Evolutionary conservation across 2,888 invertebrate species (phyloP).

Genomic region (Nebria brevicollis): DNA sequence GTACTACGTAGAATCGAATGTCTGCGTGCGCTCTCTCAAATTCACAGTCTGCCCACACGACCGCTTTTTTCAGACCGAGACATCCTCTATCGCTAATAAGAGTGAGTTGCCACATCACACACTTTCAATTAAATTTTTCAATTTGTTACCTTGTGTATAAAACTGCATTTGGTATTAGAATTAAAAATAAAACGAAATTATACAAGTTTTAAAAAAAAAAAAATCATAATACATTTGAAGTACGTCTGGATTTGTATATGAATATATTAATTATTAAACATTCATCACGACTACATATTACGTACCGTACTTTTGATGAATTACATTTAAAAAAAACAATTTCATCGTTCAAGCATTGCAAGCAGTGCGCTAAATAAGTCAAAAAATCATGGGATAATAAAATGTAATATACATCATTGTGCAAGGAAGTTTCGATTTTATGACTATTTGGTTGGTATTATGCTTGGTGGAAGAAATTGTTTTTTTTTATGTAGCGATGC

Average conservation of each 20-base stretch:
- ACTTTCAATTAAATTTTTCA: slow-evolving; percentile 20
- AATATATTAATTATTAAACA: not conserved
- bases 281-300: too few species aligned
- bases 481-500: too few species aligned
- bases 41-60: slow-evolving; percentile 58
- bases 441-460: too few species aligned
- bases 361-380: too few species aligned
- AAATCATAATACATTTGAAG: not conserved
- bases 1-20: slow-evolving; percentile 18
- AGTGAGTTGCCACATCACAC: slow-evolving; percentile 59
- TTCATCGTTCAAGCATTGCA: not conserved
- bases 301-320: not conserved
- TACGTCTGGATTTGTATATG: not conserved
- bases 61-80: slow-evolving; percentile 58
- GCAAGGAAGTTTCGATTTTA: too few species aligned
- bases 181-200: not conserved
- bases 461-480: too few species aligned
- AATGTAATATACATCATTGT: too few species aligned
- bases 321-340: not conserved
- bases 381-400: not conserved
- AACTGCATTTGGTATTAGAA: slow-evolving; percentile 4
- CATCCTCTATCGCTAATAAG: slow-evolving; percentile 57
- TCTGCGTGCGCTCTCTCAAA: slow-evolving; percentile 53
- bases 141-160: slow-evolving; percentile 22
- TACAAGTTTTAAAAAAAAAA: not conserved